These are phyloP conservation scores for Hofmannophila pseudospretella DNA, from an alignment of 2,888 invertebrate species.

Conservation along the genomic window DNA sequence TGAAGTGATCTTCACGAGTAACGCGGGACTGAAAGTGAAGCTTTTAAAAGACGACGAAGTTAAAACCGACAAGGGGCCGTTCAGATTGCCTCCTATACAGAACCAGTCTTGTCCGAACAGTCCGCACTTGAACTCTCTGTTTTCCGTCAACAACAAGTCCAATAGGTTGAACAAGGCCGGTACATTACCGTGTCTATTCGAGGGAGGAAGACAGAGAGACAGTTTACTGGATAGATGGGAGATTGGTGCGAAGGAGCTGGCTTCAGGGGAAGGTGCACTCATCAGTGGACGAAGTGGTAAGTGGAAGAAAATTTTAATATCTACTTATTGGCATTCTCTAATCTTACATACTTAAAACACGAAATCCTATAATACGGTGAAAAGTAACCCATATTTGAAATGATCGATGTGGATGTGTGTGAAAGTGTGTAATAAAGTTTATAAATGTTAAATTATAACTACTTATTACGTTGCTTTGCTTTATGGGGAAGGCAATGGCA, in stretches of 20 bases:
- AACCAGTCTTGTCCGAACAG: conserved; percentile 37
- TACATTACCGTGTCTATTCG: conserved; percentile 27
- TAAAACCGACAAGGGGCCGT: conserved; percentile 19
- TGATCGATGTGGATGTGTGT: too few species aligned
- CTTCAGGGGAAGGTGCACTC: conserved; percentile 50
- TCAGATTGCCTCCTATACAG: conserved; percentile 59
- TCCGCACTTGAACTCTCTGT: conserved; percentile 44
- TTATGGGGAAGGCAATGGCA: too few species aligned
- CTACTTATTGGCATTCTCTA: too few species aligned
- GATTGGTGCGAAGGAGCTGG: conserved; percentile 37
- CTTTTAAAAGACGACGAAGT: conserved; percentile 22
- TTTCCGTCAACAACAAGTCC: conserved; percentile 28
- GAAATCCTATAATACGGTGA: too few species aligned
- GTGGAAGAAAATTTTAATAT: too few species aligned
- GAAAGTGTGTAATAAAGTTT: too few species aligned
- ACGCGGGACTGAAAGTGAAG: conserved; percentile 39
- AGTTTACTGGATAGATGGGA: conserved; percentile 41
- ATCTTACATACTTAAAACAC: too few species aligned
- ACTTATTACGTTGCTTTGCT: too few species aligned
- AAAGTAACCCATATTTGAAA: too few species aligned
- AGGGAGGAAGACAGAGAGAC: conserved; percentile 22
- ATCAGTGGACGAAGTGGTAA: conserved; percentile 44
- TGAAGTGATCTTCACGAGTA: conserved; percentile 34
- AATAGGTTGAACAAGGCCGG: conserved; percentile 19
- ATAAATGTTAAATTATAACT: too few species aligned